Evolutionary conservation across 2,888 invertebrate genomes (phyloP).

Genomic region (Aromia moschata): DNA sequence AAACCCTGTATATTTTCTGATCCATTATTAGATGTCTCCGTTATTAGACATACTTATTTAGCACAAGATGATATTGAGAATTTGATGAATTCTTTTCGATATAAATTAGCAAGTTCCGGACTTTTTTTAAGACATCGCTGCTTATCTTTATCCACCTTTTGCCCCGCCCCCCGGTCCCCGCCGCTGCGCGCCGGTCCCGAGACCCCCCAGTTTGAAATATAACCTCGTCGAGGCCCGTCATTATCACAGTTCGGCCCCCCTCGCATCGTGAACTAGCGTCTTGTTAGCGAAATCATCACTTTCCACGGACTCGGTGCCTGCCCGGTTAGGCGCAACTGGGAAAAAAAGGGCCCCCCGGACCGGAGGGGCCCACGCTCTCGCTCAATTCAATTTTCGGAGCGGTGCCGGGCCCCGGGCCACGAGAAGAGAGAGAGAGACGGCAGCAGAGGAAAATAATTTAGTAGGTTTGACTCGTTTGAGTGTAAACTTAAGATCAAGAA

Average conservation of each 20-base stretch:
- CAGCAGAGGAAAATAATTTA: no score
- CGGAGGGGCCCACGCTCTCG: conserved; percentile 31
- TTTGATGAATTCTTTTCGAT: no score
- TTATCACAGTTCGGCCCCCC: conserved; percentile 58
- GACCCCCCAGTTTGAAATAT: conserved; percentile 57
- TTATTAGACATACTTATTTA: no score
- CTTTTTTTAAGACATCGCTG: no score
- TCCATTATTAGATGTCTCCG: no score
- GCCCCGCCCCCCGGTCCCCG: background rate
- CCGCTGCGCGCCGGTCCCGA: conserved; percentile 4
- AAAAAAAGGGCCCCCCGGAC: conserved; percentile 30
- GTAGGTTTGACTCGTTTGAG: no score
- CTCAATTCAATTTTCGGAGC: background rate
- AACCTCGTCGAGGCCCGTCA: conserved; percentile 56
- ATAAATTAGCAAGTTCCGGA: no score
- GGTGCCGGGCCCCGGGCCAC: background rate
- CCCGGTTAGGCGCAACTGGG: conserved; percentile 51
- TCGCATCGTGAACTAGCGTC: conserved; percentile 57
- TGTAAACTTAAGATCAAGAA: no score
- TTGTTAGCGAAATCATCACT: conserved; percentile 63
- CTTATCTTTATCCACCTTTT: no score
- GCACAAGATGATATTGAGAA: no score
- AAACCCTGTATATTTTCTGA: no score
- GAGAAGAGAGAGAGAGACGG: no score
- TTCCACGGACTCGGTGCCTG: conserved; percentile 53